These are phyloP conservation scores for Pharmacophagus antenor DNA, from an alignment of 2,888 invertebrate genomes.

Conservation along the genomic window DNA sequence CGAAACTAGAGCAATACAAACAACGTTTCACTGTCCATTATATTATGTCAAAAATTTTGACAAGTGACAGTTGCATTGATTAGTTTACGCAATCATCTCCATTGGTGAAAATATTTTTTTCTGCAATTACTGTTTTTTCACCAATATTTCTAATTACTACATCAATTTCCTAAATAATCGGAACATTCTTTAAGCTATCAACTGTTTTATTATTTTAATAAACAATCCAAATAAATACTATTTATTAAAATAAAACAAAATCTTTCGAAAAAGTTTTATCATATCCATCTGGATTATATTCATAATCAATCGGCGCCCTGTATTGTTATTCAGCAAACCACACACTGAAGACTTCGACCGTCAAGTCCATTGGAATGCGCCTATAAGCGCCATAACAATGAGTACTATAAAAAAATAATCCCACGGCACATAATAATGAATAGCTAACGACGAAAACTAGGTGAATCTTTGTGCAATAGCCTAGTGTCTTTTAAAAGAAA, in stretches of 20 bases:
- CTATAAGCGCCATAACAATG: conserved; percentile 72
- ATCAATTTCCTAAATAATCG: too few species aligned
- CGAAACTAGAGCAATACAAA: conserved; percentile 42
- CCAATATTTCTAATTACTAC: too few species aligned
- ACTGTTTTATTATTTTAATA: too few species aligned
- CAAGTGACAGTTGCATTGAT: conserved; percentile 30
- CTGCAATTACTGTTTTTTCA: too few species aligned
- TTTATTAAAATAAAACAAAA: too few species aligned
- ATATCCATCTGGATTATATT: neutral
- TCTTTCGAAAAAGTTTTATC: neutral
- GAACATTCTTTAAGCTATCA: too few species aligned
- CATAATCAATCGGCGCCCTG: neutral
- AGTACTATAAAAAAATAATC: conserved; percentile 64
- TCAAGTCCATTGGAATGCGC: conserved; percentile 68
- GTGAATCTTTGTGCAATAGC: conserved; percentile 80
- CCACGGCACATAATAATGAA: conserved; percentile 79
- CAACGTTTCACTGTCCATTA: conserved; percentile 33
- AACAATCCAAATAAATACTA: too few species aligned
- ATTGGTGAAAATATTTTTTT: too few species aligned
- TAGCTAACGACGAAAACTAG: conserved; percentile 79
- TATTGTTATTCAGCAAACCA: neutral
- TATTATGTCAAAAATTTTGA: conserved; percentile 31
- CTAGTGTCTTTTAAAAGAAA: conserved; percentile 78
- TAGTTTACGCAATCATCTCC: conserved; percentile 10
- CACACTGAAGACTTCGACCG: conserved; percentile 40